Base-by-base conservation (phyloP, 2,797 vertebrate genomes). In the Meda fulgida region DNA sequence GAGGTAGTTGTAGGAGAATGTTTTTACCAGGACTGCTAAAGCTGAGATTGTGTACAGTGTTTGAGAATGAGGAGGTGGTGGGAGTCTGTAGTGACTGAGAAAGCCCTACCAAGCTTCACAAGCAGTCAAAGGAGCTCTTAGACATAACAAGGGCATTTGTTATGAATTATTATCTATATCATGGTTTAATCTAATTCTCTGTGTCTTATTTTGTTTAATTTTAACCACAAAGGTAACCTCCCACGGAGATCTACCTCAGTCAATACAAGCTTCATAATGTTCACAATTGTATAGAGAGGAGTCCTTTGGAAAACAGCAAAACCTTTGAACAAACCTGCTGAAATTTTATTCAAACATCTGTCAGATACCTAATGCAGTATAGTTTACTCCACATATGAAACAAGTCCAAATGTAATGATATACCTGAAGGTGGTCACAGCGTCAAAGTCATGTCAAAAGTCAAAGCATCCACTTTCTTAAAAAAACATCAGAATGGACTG, bases 161-260 rank as follows among this genome's bases (percentile, higher is more conserved):
- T 87, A 46, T 43, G 79, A 85, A 89, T 38, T 70, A 84, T 85
- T 89, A 89, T 88, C 91, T 86, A 80, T 90, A 89, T 84, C 85
- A 86, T 88, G 84, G 86, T 91, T 90, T 92, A 92, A 88, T 90
- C 84, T 87, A 89, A 84, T 85, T 89, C 81, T 80, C 43, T 91
- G 86, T 91, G 87, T 88, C 63, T 91, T 65, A 79, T 86, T 85
- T 87, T 84, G 55, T 55, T 86, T 53, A 67, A 84, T 91, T 85
- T 88, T 89, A 89, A 90, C 63, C 91, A 93, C 89, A 92, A 92
- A 91, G 84, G 77, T 80, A 85, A 85, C 53, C 77, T 79, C 90
- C 86, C 84, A 91, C 91, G 89, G 89, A 93, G 91, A 95, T 95
- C 96, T 97, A 97, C 96, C 96, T 97, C 96, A 96, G 89, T 87